Evolutionary conservation across 2,113 vertebrate species (phyloP), one percentile per base, ranked within the genome.

Genomic region (Gambusia affinis): DNA sequence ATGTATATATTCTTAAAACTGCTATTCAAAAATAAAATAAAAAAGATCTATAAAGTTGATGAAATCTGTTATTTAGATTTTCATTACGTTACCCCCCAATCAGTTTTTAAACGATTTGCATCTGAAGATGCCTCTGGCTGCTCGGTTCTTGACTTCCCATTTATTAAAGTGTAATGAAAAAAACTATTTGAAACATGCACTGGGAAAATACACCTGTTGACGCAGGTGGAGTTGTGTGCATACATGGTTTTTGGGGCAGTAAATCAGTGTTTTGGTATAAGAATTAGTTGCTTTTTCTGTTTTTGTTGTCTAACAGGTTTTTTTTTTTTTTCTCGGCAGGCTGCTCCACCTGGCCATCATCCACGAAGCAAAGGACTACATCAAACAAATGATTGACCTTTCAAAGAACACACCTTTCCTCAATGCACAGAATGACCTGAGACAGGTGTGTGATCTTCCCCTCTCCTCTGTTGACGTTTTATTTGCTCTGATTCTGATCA

Each of bases 331-430:
- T 68, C 65, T 54, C 67, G 69, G 2, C 85, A 99, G 98, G 89
- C 94, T 97, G 80, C 96, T 99, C 63, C 97, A 99, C 87, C 89
- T 99, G 88, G 96, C 97, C 2, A 95, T 99, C 63, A 99, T 99
- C 89, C 97, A 99, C 1, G 96, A 97, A 76, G 96, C 96, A 63
- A 96, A 95, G 78, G 92, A 95, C 12, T 91, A 95, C 84, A 95
- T 96, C 30, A 76, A 88, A 72, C 93, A 94, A 54, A 96, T 97
- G 82, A 95, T 99, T 28, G 92, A 94, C n/a, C 92, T 94, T 70
- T 93, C 95, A 15, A 90, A 91, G 31, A 94, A 95, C 61, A 94
- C 96, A 88, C 67, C 86, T 54, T 98, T 97, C 85, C 96, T 99
- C 60, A 95, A 97, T 88, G 88, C 90, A 76, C 97, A 98, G 90